Percentiles rank a stretch among this genome's conserved stretches.
These are phyloP conservation scores for Darevskia mixta DNA, from an alignment of 2,797 vertebrate species.

Conservation along the genomic window DNA sequence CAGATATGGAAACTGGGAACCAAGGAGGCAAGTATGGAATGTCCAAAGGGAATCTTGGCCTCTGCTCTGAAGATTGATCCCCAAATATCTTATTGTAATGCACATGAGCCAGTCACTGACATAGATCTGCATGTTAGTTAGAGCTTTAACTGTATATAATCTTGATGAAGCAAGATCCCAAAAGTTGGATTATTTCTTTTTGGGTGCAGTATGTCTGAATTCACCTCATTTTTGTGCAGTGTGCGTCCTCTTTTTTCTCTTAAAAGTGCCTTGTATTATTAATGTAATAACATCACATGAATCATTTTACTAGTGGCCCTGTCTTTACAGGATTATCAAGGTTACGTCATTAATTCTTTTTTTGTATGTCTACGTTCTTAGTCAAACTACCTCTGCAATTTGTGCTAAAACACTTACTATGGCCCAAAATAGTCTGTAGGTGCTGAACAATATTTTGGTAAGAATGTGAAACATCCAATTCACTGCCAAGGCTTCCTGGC, in stretches of 20 bases:
- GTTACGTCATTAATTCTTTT: neutral
- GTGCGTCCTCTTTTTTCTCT: neutral
- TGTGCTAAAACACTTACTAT: too few species aligned
- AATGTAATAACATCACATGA: neutral
- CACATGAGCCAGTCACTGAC: neutral
- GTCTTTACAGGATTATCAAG: neutral
- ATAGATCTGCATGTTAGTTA: neutral
- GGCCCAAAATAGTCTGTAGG: too few species aligned
- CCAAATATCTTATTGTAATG: neutral
- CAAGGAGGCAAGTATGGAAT: neutral
- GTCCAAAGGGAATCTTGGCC: neutral
- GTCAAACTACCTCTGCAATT: too few species aligned
- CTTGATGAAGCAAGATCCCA: neutral
- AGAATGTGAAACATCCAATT: too few species aligned
- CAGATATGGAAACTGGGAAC: neutral
- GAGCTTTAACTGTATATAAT: neutral
- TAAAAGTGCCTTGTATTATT: neutral
- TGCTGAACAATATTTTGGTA: too few species aligned
- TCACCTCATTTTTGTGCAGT: neutral
- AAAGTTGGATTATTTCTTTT: neutral
- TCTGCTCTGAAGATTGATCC: neutral
- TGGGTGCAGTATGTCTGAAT: neutral
- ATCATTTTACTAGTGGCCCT: neutral
- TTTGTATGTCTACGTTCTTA: too few species aligned
- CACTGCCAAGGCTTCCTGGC: too few species aligned